Evolutionary conservation across 1,140 invertebrate genomes (phyloP).

Genomic region (Musca domestica): DNA sequence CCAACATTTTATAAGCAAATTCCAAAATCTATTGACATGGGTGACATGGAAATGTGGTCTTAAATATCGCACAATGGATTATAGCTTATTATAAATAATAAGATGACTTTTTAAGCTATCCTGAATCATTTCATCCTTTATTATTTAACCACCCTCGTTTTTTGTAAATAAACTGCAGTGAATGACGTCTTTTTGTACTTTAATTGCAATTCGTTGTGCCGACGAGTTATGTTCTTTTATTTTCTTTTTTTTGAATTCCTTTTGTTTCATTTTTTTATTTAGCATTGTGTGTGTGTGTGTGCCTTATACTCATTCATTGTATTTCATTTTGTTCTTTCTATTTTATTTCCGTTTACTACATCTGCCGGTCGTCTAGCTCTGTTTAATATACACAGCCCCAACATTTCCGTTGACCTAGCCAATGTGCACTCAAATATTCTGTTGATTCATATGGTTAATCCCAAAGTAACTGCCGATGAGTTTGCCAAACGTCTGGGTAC

Average conservation of each 20-base stretch:
- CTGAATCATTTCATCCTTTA: no score
- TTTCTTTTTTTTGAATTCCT: not conserved
- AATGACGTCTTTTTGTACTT: conserved; percentile 10
- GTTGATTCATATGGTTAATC: conserved; percentile 61
- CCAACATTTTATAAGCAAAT: no score
- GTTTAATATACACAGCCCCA: conserved; percentile 42
- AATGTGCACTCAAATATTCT: conserved; percentile 78
- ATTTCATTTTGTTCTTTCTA: conserved; percentile 9
- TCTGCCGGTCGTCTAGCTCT: conserved; percentile 58
- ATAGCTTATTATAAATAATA: no score
- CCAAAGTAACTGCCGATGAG: conserved; percentile 56
- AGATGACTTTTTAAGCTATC: no score
- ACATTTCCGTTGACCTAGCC: conserved; percentile 60
- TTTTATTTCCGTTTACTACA: conserved; percentile 23
- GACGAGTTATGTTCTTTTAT: not conserved
- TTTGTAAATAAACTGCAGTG: not conserved
- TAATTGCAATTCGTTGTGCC: conserved; percentile 12
- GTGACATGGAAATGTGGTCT: no score
- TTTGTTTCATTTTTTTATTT: not conserved
- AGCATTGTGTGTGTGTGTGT: not conserved
- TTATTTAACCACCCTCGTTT: no score
- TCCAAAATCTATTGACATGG: no score
- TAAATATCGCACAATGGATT: no score
- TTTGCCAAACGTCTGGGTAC: conserved; percentile 60
- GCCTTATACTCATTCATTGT: not conserved